Evolutionary conservation across 2,113 vertebrate species (phyloP).

Genomic region (Odocoileus hemionus): DNA sequence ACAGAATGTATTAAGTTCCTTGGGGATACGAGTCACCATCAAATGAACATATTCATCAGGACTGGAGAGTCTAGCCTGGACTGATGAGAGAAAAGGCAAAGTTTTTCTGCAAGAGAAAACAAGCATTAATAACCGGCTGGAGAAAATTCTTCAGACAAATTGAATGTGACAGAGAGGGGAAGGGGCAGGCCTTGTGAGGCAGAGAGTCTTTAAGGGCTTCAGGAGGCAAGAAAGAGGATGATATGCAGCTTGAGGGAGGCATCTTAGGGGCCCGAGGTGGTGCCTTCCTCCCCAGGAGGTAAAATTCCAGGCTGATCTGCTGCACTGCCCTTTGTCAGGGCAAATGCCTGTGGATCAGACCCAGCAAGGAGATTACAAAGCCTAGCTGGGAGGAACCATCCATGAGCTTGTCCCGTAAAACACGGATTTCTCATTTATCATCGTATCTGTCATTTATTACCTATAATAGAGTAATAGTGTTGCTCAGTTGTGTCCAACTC

Average conservation of each 20-base stretch:
- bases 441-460: neutral
- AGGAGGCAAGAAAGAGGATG: neutral
- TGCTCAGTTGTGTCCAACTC: neutral
- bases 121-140: neutral
- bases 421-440: neutral
- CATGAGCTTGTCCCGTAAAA: neutral
- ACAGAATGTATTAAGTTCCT: neutral
- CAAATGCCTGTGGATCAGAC: neutral
- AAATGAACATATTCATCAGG: neutral
- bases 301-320: neutral
- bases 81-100: neutral
- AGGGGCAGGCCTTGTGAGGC: neutral
- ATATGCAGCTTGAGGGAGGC: neutral
- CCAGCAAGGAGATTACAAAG: neutral
- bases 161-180: neutral
- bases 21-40: fast-evolving
- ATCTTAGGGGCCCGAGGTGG: neutral
- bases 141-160: neutral
- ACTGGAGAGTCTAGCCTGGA: neutral
- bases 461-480: neutral
- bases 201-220: neutral
- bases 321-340: neutral
- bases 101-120: neutral
- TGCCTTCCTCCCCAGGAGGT: neutral
- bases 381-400: neutral